A percentile compares a stretch with the other conserved stretches of the same genome.
These are phyloP conservation scores for Rutilus rutilus DNA, from an alignment of 2,113 vertebrate genomes.

Conservation along the genomic window DNA sequence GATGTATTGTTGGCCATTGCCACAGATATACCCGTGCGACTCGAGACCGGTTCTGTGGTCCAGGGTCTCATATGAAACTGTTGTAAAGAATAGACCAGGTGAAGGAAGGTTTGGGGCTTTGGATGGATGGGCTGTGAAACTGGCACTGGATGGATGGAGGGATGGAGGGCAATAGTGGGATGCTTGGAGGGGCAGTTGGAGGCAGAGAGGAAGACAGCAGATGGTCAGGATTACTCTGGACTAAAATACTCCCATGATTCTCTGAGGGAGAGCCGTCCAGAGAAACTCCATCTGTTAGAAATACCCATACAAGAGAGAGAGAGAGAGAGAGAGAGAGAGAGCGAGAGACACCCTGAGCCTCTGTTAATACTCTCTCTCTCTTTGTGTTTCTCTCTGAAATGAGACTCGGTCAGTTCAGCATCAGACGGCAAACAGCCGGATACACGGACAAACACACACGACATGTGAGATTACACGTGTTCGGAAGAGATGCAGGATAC, in stretches of 20 bases:
- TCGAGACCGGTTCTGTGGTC: fast-evolving
- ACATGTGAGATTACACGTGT: slow-evolving; percentile 20
- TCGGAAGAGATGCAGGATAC: background rate
- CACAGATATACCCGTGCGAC: too few species aligned
- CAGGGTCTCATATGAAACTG: too few species aligned
- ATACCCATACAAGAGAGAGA: slow-evolving; percentile 61
- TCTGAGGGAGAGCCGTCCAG: slow-evolving; percentile 69
- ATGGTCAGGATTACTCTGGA: slow-evolving; percentile 80
- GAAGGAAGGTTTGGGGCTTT: background rate
- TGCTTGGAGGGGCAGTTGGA: slow-evolving; percentile 17
- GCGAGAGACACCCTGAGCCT: slow-evolving; percentile 9
- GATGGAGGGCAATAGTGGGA: slow-evolving; percentile 31
- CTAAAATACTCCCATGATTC: slow-evolving; percentile 78
- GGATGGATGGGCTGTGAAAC: background rate
- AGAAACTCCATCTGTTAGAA: slow-evolving; percentile 75
- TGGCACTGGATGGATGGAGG: background rate
- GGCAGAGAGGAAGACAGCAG: slow-evolving; percentile 69
- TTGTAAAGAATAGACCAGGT: too few species aligned
- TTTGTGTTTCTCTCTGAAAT: slow-evolving; percentile 15
- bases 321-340: slow-evolving; percentile 7
- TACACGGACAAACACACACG: background rate
- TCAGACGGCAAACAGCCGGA: slow-evolving; percentile 24
- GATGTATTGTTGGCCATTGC: too few species aligned
- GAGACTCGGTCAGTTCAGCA: slow-evolving; percentile 9
- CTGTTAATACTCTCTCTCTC: slow-evolving; percentile 16